A percentile compares a stretch with the other conserved stretches of the same genome.
phyloP scores from a whole-genome alignment of 92 coral and sea anemone genomes.

The Porites evermanni region DNA sequence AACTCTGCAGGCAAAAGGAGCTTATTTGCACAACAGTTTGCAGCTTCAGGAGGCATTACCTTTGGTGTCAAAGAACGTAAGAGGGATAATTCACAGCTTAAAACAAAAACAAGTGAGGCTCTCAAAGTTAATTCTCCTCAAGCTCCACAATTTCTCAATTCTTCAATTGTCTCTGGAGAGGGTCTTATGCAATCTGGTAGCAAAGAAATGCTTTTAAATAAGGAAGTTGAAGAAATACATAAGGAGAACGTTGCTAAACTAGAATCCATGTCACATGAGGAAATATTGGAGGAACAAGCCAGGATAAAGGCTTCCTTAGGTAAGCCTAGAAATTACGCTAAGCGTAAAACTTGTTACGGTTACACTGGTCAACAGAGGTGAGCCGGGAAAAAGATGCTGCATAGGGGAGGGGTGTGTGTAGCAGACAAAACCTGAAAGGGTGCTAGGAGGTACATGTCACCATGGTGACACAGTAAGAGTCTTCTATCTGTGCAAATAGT shows the following conservation, averaged over 20 bases:
- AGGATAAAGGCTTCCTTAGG: conserved; percentile 77
- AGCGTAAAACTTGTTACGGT: background rate
- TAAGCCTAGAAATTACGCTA: conserved; percentile 1
- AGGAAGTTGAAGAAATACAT: conserved; percentile 81
- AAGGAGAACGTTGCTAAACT: conserved; percentile 79
- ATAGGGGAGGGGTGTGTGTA: no score
- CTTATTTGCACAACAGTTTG: conserved; percentile 97
- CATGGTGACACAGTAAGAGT: no score
- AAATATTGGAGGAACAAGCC: conserved; percentile 85
- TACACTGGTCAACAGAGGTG: no score
- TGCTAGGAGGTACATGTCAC: no score
- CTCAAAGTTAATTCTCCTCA: conserved; percentile 24
- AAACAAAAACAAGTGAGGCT: background rate
- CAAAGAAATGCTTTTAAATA: conserved; percentile 23
- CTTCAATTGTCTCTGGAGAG: conserved; percentile 71
- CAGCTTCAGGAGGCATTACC: conserved; percentile 63
- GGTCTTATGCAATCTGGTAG: conserved; percentile 56
- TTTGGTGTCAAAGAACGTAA: conserved; percentile 76
- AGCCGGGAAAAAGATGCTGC: no score
- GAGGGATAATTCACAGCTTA: background rate
- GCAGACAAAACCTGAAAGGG: no score
- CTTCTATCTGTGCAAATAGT: no score
- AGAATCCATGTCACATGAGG: conserved; percentile 80
- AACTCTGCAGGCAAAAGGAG: conserved; percentile 45
- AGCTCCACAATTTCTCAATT: conserved; percentile 2